These are phyloP conservation scores for Herminia tarsipennalis DNA, from an alignment of 2,888 invertebrate genomes.

Conservation along the genomic window DNA sequence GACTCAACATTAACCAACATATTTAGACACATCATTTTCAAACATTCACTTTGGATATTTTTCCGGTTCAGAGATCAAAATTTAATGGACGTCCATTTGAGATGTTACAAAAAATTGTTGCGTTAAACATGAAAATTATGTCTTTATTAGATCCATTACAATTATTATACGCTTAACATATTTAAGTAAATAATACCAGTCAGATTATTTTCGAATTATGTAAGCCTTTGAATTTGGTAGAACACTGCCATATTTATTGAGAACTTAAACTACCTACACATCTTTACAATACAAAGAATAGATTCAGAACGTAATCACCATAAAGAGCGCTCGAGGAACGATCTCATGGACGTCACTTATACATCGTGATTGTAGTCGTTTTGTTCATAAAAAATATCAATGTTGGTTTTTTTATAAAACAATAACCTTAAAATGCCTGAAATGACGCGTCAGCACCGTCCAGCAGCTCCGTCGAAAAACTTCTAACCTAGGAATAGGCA, in stretches of 20 bases:
- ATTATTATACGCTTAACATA: conserved; percentile 59
- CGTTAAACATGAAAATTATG: conserved; percentile 65
- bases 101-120: conserved; percentile 53
- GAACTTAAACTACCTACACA: conserved; percentile 9
- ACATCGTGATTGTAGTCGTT: no score
- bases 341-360: no score
- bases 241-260: conserved; percentile 6
- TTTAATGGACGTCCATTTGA: conserved; percentile 47
- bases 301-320: no score
- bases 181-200: conserved; percentile 41
- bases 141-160: conserved; percentile 71
- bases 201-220: conserved; percentile 41
- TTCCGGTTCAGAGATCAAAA: conserved; percentile 36
- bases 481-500: no score
- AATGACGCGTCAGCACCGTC: no score
- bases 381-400: no score
- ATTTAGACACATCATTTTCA: conserved; percentile 37
- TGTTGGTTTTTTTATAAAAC: no score
- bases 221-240: not conserved
- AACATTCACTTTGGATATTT: conserved; percentile 14
- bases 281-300: no score
- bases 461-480: no score
- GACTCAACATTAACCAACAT: conserved; percentile 51
- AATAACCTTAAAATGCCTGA: no score
- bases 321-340: no score